Evolutionary conservation across 2,888 invertebrate genomes (phyloP).

Genomic region (Cecidostiba fungosa): DNA sequence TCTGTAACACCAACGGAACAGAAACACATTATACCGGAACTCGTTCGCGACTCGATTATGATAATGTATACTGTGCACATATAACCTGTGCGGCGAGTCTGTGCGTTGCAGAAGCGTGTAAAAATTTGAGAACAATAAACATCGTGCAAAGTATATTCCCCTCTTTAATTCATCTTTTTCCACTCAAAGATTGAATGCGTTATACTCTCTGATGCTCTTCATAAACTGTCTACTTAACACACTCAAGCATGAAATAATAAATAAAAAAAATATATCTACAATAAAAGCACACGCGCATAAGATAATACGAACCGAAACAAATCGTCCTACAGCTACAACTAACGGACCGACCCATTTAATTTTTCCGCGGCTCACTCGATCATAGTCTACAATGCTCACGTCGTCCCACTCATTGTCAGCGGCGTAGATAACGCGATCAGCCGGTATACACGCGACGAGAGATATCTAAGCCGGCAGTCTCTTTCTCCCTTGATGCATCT

Average conservation of each 20-base stretch:
- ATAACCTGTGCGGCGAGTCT: background rate
- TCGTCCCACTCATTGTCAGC: slow-evolving; percentile 10
- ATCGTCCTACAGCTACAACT: background rate
- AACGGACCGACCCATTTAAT: slow-evolving; percentile 7
- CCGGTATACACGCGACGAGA: background rate
- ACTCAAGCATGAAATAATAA: too few relatives aligned
- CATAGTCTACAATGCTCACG: background rate
- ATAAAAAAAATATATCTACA: background rate
- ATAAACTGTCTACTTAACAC: background rate
- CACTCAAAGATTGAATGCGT: too few relatives aligned
- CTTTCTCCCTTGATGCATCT: background rate
- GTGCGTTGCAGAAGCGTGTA: background rate
- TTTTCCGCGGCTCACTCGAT: background rate
- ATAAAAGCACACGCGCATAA: too few relatives aligned
- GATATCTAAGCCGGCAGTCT: too few relatives aligned
- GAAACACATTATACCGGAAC: slow-evolving; percentile 23
- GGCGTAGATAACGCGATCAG: slow-evolving; percentile 4
- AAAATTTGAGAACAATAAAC: background rate
- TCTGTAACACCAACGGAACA: slow-evolving; percentile 8
- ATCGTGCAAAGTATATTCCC: too few relatives aligned
- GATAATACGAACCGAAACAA: background rate
- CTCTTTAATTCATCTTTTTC: too few relatives aligned
- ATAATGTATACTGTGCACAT: background rate
- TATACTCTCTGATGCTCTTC: too few relatives aligned
- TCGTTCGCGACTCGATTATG: slow-evolving; percentile 19